A percentile compares a stretch with the other conserved stretches of the same genome.
Conservation (phyloP, 2,797 vertebrate genomes). For the Lagodon rhomboides region DNA sequence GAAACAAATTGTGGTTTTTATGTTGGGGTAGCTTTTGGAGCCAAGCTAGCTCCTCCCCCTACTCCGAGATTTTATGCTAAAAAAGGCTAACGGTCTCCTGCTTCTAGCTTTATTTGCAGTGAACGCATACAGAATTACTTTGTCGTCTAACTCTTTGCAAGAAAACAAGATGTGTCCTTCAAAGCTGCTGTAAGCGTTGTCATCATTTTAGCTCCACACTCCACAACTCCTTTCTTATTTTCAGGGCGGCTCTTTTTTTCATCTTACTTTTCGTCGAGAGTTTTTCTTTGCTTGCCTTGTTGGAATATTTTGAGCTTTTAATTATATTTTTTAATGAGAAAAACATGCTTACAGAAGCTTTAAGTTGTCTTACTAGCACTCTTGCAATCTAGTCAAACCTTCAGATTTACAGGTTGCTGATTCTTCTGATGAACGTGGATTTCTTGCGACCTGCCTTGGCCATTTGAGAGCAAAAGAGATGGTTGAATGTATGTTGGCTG, state of each 20-base stretch:
- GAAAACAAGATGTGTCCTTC: no score
- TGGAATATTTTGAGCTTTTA: no score
- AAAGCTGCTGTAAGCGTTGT: no score
- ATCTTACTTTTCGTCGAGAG: no score
- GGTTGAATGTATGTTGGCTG: slow-evolving; percentile 32
- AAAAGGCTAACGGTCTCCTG: background rate
- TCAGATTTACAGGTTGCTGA: background rate
- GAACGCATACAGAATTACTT: background rate
- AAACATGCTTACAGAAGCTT: background rate
- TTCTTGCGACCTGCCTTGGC: slow-evolving; percentile 16
- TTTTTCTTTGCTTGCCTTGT: no score
- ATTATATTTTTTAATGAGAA: no score
- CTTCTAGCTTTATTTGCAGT: background rate
- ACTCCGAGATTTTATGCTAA: background rate
- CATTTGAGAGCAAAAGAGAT: slow-evolving; percentile 18
- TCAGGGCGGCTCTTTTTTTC: no score
- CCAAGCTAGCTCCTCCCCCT: background rate
- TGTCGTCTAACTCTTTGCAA: background rate
- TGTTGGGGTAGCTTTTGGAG: background rate
- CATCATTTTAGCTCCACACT: no score
- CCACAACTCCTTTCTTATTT: no score
- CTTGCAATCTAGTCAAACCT: background rate
- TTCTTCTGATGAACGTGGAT: slow-evolving; percentile 19
- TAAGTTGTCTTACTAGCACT: background rate
- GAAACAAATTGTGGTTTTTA: no score